These are phyloP conservation scores for Seriola dumerili DNA, from an alignment of 2,113 vertebrate species.

Conservation along the genomic window DNA sequence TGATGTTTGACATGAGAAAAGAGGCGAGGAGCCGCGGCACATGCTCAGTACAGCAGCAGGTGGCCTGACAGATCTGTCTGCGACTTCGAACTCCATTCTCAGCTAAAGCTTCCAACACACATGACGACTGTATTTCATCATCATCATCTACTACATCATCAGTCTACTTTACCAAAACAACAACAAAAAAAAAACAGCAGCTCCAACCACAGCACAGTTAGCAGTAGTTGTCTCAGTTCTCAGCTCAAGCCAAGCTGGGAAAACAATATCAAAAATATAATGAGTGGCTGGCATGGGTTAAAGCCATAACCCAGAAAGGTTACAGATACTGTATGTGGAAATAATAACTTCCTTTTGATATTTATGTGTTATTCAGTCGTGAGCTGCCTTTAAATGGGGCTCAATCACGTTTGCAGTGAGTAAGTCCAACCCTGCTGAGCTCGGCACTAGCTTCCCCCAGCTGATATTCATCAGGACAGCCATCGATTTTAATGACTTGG, in stretches of 20 bases:
- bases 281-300: neutral
- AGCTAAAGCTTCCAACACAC: conserved; percentile 11
- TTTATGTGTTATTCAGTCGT: conserved; percentile 33
- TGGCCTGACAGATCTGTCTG: conserved; percentile 34
- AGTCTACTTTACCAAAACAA: neutral
- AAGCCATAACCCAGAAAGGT: neutral
- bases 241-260: neutral
- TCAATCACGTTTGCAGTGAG: conserved; percentile 56
- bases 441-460: conserved; percentile 48
- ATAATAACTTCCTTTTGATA: conserved; percentile 42
- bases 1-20: conserved; percentile 46
- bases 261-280: conserved; percentile 20
- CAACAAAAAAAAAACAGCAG: neutral
- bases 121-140: neutral
- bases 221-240: neutral
- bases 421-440: conserved; percentile 53
- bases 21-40: conserved; percentile 16
- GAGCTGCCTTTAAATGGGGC: conserved; percentile 49
- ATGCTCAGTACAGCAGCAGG: conserved; percentile 28
- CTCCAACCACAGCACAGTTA: neutral
- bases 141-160: too few species aligned
- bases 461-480: conserved; percentile 74
- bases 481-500: conserved; percentile 77
- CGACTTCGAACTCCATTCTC: conserved; percentile 33
- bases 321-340: neutral